Base-by-base conservation (phyloP, 2,888 invertebrate species). In the Cheilosia scutellata region DNA sequence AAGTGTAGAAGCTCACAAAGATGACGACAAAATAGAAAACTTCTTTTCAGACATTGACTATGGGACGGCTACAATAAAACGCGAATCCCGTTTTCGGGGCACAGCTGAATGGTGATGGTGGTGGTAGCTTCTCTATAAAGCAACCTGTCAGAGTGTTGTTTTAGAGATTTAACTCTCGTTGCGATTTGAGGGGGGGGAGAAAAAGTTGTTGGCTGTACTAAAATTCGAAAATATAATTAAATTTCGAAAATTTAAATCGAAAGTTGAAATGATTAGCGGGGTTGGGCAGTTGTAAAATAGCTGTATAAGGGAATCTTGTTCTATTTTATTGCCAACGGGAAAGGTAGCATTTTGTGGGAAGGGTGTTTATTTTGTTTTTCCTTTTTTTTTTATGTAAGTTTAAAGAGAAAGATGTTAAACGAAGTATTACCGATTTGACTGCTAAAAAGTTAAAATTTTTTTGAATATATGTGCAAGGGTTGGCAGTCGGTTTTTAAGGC, bases 201-300 rank as follows among this genome's bases (percentile, higher is more conserved):
- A 31, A 66, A 68, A 76, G 40, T 31, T 78, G 55, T 33, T 37
- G 11, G 25, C 27, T 29, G 20, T 31, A 37, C 47, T 71, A 63
- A 57, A 78, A 78, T 62, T 71, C 62, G 63, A 53, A 76, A 78
- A 71, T 78, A 78, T 78, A 78, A 78, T 78, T 78, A 70, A 78
- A 78, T 78, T 71, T 78, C 55, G 78, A 71, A 78, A 78, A 78
- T 78, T 71, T 78, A 78, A 77, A 78, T 78, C 78, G 70, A 71
- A 78, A 78, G 70, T 78, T 78, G 70, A 78, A 78, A 71, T 78
- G 78, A 71, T 78, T 78, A 70, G 70, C 70, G 20, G 33, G 47
- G 62, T 47, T 57, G 78, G 63, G 63, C 37, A 57, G 62, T 47
- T 44, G 70, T 55, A 78, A 71, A 78, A 57, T 63, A 78, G 70